Percentiles rank a stretch among this genome's conserved stretches.
Evolutionary conservation across 2,797 vertebrate genomes (phyloP).

Genomic region (Denticeps clupeoides): DNA sequence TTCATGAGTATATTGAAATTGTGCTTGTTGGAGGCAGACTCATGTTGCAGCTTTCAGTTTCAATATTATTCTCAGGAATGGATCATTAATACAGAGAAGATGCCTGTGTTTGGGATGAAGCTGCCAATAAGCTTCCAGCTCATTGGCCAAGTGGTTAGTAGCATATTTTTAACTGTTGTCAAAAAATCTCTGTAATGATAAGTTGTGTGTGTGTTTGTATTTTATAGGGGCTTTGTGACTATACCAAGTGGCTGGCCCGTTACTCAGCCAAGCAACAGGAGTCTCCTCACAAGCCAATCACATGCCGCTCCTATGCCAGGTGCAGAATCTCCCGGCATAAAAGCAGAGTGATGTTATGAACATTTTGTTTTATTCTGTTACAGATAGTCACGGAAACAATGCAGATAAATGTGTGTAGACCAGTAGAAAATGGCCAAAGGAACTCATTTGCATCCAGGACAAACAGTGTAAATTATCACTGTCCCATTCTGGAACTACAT

Average conservation of each 20-base stretch:
- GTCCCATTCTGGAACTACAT: no score
- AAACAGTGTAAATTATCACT: no score
- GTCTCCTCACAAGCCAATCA: slow-evolving; percentile 48
- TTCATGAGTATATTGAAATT: no score
- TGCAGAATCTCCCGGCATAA: slow-evolving; percentile 30
- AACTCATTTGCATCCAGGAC: background rate
- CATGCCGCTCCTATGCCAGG: slow-evolving; percentile 61
- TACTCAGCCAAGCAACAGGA: slow-evolving; percentile 61
- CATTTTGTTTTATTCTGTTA: no score
- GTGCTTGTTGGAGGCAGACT: no score
- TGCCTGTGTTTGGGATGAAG: slow-evolving; percentile 73
- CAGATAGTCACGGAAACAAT: no score
- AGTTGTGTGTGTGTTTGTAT: background rate
- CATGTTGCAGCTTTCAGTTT: no score
- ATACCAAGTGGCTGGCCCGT: slow-evolving; percentile 70
- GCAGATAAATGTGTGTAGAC: no score
- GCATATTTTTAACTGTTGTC: no score
- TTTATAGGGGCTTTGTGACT: slow-evolving; percentile 63
- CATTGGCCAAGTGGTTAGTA: slow-evolving; percentile 74
- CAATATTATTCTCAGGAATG: slow-evolving; percentile 70
- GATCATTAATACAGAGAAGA: slow-evolving; percentile 58
- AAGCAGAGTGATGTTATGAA: no score
- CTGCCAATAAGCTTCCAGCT: slow-evolving; percentile 72
- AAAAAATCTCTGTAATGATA: no score
- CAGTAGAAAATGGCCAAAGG: no score